Percentiles rank a stretch among this genome's conserved stretches.
These are phyloP conservation scores for Drosophila pallidifrons DNA, from an alignment of 1,140 invertebrate genomes.

Conservation along the genomic window DNA sequence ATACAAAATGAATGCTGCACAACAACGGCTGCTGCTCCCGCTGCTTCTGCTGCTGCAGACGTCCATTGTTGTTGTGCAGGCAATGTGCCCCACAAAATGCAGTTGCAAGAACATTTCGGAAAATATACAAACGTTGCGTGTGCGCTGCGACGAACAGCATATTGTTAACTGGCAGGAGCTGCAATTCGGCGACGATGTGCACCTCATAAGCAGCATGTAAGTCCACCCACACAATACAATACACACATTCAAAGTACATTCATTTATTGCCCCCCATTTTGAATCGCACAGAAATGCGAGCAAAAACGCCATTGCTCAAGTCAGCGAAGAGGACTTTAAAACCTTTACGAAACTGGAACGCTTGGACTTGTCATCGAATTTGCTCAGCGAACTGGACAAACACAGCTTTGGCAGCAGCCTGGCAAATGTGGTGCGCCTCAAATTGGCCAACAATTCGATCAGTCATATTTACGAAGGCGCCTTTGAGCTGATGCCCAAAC, in stretches of 20 bases:
- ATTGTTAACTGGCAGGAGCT: conserved; percentile 84
- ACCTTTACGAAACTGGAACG: conserved; percentile 89
- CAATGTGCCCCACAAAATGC: conserved; percentile 75
- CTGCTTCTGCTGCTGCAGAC: conserved; percentile 37
- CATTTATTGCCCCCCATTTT: neutral
- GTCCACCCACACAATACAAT: too few relatives aligned
- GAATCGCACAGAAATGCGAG: conserved; percentile 88
- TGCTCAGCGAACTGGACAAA: conserved; percentile 88
- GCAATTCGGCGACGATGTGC: conserved; percentile 84
- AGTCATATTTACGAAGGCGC: conserved; percentile 88
- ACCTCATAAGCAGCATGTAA: conserved; percentile 85
- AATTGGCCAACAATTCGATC: conserved; percentile 89
- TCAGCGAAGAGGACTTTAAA: conserved; percentile 91
- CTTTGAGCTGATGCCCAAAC: conserved; percentile 88
- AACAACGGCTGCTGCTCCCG: conserved; percentile 37
- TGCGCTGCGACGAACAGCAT: conserved; percentile 85
- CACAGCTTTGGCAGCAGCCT: conserved; percentile 88
- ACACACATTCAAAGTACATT: conserved; percentile 46
- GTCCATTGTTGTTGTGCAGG: conserved; percentile 38
- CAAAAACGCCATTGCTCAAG: conserved; percentile 90
- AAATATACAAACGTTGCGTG: conserved; percentile 82
- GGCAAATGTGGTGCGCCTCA: conserved; percentile 88
- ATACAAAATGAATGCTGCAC: conserved; percentile 52
- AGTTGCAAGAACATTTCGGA: conserved; percentile 73
- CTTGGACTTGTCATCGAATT: conserved; percentile 89